Conservation (phyloP, 2,113 vertebrate species). For the Tursiops truncatus region DNA sequence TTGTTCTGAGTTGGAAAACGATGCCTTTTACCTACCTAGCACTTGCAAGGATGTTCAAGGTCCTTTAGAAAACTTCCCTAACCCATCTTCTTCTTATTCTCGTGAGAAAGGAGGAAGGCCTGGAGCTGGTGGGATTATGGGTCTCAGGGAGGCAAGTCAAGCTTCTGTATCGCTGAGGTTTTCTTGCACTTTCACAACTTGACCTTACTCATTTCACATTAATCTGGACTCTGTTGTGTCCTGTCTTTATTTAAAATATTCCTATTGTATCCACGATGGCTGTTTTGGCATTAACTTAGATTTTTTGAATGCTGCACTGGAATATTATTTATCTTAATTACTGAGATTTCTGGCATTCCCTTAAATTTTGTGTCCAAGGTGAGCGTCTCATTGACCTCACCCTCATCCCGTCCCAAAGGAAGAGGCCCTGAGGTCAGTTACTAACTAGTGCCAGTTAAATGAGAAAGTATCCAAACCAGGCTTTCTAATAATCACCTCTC, state of each 20-base stretch:
- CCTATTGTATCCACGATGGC: neutral
- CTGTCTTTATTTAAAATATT: constrained; percentile 9
- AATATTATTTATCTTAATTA: neutral
- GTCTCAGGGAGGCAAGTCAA: neutral
- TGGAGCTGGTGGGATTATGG: neutral
- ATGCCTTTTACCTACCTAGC: neutral
- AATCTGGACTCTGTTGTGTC: neutral
- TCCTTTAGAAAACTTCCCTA: neutral
- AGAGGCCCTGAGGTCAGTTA: neutral
- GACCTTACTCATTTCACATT: neutral
- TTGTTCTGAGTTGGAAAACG: neutral
- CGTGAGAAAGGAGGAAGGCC: neutral
- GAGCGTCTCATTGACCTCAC: neutral
- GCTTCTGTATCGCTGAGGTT: neutral
- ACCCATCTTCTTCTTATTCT: neutral
- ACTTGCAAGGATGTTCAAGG: neutral
- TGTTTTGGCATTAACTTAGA: neutral
- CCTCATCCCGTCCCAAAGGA: neutral
- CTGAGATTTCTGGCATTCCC: neutral
- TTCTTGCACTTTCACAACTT: neutral
- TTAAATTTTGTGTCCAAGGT: neutral
- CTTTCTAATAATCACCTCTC: neutral
- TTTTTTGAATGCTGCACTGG: neutral
- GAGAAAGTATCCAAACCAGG: neutral
- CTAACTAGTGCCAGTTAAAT: neutral